Evolutionary conservation across 2,113 vertebrate genomes (phyloP), one percentile per base, ranked within the genome.

Genomic region (Psephotus haematonotus): DNA sequence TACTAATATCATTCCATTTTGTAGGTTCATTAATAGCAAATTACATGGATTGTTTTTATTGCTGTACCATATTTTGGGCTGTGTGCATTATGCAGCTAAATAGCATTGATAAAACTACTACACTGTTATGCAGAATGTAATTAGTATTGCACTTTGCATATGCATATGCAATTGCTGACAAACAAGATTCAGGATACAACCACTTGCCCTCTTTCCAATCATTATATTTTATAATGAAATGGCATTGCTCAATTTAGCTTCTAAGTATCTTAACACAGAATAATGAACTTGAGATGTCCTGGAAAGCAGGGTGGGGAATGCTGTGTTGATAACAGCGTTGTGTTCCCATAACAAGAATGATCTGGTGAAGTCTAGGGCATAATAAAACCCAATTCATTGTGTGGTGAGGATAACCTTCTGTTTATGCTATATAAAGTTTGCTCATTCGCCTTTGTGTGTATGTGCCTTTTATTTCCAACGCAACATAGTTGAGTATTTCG

Each of bases 211-310:
- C 93, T 94, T 95, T 92, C 85, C 86, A 88, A 92, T 97, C 94
- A 89, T 97, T 95, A 62, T 77, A 97, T 85, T 93, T 95, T 4
- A 5, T 97, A 96, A 98, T 92, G 88, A 97, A 98, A 98, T 95
- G 82, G 71, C 86, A 96, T 86, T 91, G 74, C 91, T 98, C 84
- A 93, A 97, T 97, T 95, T 89, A 89, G 57, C 94, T 97, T 96
- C 89, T 97, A 98, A 98, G 95, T 97, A 96, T 96, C 97, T 97
- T 95, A 97, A 97, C 95, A 96, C 69, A 93, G 83, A 96, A 93
- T 90, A 96, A 96, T 60, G 89, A 95, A 95, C 70, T 82, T 55
- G 88, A 95, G 95, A 95, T 93, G 92, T 77, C 96, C 94, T 88
- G 92, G 94, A 97, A 95, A 95, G 92, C 78, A 86, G 88, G 94